These are phyloP conservation scores for Megatriorchis doriae DNA, from an alignment of 2,113 vertebrate genomes.

Conservation along the genomic window DNA sequence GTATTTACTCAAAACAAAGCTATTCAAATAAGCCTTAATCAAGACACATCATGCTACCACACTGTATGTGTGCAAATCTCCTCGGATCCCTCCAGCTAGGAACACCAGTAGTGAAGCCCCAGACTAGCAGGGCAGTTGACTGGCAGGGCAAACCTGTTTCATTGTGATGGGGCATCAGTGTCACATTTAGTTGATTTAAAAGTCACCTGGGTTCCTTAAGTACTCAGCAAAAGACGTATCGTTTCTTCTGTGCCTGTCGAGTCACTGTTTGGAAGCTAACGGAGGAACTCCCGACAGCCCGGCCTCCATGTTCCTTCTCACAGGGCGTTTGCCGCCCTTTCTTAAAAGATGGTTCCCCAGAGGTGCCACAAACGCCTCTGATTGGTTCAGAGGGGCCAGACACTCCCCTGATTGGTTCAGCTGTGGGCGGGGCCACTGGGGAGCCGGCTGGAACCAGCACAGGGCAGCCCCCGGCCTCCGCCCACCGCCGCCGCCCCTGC, in stretches of 20 bases:
- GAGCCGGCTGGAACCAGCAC: not conserved
- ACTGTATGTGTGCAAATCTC: not conserved
- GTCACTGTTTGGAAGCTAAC: not conserved
- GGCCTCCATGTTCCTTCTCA: fast-evolving
- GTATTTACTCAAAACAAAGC: constrained; percentile 45
- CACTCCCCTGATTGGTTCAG: not conserved
- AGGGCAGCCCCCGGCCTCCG: not conserved
- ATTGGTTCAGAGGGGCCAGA: not conserved
- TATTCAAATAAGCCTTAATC: constrained; percentile 25
- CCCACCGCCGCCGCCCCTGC: fast-evolving
- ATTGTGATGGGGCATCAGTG: not conserved
- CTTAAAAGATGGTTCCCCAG: not conserved
- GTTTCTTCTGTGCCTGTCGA: not conserved
- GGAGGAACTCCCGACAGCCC: not conserved
- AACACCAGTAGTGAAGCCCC: not conserved
- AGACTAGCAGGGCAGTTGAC: not conserved
- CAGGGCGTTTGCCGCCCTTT: not conserved
- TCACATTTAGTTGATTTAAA: not conserved
- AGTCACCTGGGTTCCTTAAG: not conserved
- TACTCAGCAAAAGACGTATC: fast-evolving
- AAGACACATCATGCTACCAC: not conserved
- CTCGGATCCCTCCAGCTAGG: not conserved
- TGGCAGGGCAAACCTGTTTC: not conserved
- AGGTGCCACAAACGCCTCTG: fast-evolving
- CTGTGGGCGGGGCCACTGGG: not conserved